Base-by-base conservation (phyloP, 2,113 vertebrate genomes). In the Shinisaurus crocodilurus region DNA sequence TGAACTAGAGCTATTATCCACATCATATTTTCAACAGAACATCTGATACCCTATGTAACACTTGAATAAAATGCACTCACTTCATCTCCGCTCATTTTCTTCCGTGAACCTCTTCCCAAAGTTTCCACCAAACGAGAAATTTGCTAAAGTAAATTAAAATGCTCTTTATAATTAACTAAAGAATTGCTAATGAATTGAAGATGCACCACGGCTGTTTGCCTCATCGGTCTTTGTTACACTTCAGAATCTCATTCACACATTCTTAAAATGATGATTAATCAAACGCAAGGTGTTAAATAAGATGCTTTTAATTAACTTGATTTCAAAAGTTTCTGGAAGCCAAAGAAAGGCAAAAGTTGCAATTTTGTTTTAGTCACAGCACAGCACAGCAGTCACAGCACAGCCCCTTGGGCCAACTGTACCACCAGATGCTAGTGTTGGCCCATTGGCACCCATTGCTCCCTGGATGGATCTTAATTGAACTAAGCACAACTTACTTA, bases 91-190 rank as follows among this genome's bases (percentile, higher is more conserved):
- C 87, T 92, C 82, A 87, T 95, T 94, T 80, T 63, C 85, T 95
- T 91, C 67, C 91, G 91, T 83, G 88, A 96, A 96, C 92, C 70
- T 93, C 90, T 94, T 95, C 54, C 63, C 93, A 94, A 34, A 92
- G 10, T 91, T 90, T 92, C 86, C 67, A 48, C 45, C 91, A 87
- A 95, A 76, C 50, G 88, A 94, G 54, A 92, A 95, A 88, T 81
- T 96, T 95, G 60, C 75, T 94, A 94, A 96, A 96, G 94, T 93
- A 96, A 96, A 95, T 89, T 5, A 95, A 92, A 96, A 93, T 89
- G 65, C 69, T 90, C 45, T 82, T 80, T 90, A 93, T 94, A 96
- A 69, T 88, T 86, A 90, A 90, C 87, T 87, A 95, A 90, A 94
- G 94, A 94, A 90, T 90, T 94, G 93, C 65, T 95, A 96, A 96